phyloP scores from a whole-genome alignment of 92 coral and sea anemone species.

The Phymanthus crucifer region DNA sequence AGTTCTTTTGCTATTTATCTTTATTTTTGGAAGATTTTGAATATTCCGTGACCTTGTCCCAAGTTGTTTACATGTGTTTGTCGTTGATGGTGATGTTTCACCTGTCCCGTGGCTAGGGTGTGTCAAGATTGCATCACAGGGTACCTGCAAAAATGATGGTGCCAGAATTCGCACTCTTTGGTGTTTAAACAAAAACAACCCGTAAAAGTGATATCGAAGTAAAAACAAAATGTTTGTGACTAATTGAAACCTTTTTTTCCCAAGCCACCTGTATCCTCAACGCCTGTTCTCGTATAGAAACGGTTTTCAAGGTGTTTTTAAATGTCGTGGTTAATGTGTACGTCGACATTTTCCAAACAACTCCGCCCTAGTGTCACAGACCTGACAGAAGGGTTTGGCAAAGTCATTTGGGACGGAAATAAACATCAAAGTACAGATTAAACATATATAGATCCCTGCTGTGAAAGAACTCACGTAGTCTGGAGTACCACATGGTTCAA shows the following conservation, averaged over 20 bases:
- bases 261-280: background rate
- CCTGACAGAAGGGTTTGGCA: background rate
- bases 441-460: background rate
- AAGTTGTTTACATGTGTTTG: background rate
- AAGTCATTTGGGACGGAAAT: background rate
- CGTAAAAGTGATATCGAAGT: background rate
- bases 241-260: background rate
- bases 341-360: background rate
- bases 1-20: background rate
- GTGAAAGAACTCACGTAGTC: background rate
- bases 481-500: background rate
- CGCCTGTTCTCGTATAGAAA: background rate
- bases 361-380: slow-evolving; percentile 1
- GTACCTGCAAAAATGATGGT: background rate
- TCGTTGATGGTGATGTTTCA: background rate
- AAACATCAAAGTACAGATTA: background rate
- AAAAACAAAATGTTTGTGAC: background rate
- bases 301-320: background rate
- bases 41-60: background rate
- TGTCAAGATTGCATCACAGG: background rate
- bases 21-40: background rate
- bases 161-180: background rate
- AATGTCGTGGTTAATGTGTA: background rate
- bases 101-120: slow-evolving; percentile 7
- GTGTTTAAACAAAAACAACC: slow-evolving; percentile 7